Conservation (phyloP, 2,797 vertebrate species). For the Microtus californicus region DNA sequence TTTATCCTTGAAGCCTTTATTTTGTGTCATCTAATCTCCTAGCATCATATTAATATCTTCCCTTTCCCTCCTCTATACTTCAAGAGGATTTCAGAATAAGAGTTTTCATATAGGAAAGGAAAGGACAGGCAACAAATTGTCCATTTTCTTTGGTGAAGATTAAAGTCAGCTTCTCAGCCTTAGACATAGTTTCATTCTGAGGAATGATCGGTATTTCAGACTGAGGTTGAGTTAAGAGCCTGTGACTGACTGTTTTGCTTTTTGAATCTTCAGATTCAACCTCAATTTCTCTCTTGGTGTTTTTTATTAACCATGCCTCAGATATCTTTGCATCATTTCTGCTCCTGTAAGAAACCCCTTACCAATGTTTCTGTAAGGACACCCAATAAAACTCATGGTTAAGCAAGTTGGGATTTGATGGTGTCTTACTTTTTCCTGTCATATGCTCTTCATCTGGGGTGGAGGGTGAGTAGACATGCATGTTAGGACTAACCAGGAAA, state of each 20-base stretch:
- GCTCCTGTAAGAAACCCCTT: too few relatives aligned
- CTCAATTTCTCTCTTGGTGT: too few relatives aligned
- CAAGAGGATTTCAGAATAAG: neutral
- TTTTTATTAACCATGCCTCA: too few relatives aligned
- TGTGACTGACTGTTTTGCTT: too few relatives aligned
- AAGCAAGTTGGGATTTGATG: neutral
- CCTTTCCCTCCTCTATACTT: neutral
- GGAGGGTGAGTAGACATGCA: neutral
- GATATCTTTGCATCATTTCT: too few relatives aligned
- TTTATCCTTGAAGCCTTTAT: neutral
- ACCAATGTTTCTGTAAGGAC: neutral
- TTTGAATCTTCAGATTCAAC: too few relatives aligned
- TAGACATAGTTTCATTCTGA: too few relatives aligned
- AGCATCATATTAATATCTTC: neutral
- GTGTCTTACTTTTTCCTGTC: neutral
- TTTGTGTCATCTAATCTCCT: neutral
- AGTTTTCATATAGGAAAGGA: neutral
- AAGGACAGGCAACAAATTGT: neutral
- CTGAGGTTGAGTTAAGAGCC: too few relatives aligned
- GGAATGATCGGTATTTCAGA: too few relatives aligned
- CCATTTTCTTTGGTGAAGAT: neutral
- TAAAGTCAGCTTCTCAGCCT: slow-evolving; percentile 77
- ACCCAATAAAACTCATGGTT: neutral
- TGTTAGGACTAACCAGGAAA: neutral
- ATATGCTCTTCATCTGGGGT: neutral